Evolutionary conservation across 2,797 vertebrate species (phyloP).

Genomic region (Coccyzus lansbergi): DNA sequence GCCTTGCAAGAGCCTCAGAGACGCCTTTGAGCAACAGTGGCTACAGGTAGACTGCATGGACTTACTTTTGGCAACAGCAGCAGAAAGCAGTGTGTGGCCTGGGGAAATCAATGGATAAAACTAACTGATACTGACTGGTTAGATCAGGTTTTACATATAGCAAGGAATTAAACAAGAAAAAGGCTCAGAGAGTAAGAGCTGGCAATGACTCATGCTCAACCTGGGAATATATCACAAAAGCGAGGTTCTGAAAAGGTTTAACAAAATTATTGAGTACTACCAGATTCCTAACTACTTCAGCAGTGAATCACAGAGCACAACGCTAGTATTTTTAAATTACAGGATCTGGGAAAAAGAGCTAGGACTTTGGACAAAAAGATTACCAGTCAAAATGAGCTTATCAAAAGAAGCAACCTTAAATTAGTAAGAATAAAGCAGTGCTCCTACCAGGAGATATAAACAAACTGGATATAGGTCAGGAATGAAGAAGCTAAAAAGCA

Average conservation of each 20-base stretch:
- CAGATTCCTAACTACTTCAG: neutral
- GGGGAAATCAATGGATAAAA: neutral
- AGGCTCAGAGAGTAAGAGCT: neutral
- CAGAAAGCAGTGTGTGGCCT: neutral
- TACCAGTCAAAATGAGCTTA: neutral
- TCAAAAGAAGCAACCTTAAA: neutral
- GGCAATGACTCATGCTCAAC: neutral
- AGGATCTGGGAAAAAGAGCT: neutral
- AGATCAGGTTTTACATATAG: neutral
- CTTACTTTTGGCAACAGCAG: neutral
- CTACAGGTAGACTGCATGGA: neutral
- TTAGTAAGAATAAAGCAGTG: neutral
- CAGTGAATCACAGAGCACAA: neutral
- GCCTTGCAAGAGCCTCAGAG: neutral
- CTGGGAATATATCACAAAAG: neutral
- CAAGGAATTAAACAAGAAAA: neutral
- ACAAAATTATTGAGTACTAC: neutral
- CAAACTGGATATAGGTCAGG: neutral
- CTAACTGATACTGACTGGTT: neutral
- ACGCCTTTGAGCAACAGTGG: neutral
- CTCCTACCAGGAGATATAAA: neutral
- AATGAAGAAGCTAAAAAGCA: neutral
- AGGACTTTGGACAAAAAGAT: accelerated
- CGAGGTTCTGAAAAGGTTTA: neutral
- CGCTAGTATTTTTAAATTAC: neutral